These are phyloP conservation scores for Aricia agestis DNA, from an alignment of 1,140 invertebrate genomes.

Conservation along the genomic window DNA sequence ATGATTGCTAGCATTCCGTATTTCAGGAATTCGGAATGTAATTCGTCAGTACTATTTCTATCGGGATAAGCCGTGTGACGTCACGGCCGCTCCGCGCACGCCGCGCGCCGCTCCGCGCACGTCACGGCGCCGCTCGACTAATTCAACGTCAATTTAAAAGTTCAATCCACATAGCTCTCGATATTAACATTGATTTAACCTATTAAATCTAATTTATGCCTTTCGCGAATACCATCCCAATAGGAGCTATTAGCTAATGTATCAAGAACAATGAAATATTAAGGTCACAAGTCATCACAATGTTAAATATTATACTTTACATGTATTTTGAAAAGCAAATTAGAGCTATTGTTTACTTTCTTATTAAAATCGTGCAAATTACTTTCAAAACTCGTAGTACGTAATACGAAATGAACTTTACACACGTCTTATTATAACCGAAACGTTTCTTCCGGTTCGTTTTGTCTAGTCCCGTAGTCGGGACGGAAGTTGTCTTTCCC, in stretches of 20 bases:
- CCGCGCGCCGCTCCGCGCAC: conserved; percentile 36
- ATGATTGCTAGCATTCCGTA: conserved; percentile 32
- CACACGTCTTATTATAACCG: conserved; percentile 23
- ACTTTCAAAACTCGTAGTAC: neutral
- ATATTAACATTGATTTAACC: conserved; percentile 21
- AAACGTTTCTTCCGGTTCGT: conserved; percentile 30
- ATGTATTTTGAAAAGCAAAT: no score
- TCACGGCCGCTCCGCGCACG: conserved; percentile 26
- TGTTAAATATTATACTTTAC: neutral
- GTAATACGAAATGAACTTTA: neutral
- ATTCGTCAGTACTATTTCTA: conserved; percentile 50
- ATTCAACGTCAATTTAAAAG: conserved; percentile 19
- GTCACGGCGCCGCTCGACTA: conserved; percentile 28
- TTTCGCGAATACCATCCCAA: neutral
- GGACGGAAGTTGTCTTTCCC: conserved; percentile 28
- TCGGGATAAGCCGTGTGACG: conserved; percentile 35
- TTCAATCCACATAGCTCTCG: conserved; percentile 20
- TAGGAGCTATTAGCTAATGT: no score
- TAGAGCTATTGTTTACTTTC: no score
- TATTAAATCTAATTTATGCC: conserved; percentile 13
- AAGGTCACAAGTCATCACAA: no score
- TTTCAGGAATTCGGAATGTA: conserved; percentile 36
- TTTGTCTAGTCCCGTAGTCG: neutral
- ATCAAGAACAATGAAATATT: no score
- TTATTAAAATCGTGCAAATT: no score